Evolutionary conservation across 2,797 vertebrate genomes (phyloP).

Genomic region (Simalia tracyae): DNA sequence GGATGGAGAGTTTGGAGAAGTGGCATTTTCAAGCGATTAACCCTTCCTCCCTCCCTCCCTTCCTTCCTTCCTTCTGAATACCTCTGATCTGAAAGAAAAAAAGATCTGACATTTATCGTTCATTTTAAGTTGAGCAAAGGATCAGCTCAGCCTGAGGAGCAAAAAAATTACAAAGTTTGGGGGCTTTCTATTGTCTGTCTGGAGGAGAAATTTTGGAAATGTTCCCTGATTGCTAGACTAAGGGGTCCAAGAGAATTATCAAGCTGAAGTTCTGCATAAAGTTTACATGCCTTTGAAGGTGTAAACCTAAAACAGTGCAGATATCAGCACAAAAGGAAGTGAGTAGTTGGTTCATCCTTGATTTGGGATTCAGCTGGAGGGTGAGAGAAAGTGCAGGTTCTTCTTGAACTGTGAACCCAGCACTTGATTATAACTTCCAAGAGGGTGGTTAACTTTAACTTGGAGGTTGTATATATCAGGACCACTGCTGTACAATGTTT

Average conservation of each 20-base stretch:
- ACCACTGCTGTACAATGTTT: constrained; percentile 21
- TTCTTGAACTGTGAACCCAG: not conserved
- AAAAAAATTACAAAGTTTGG: constrained; percentile 65
- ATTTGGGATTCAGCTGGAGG: constrained; percentile 44
- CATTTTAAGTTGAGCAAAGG: constrained; percentile 66
- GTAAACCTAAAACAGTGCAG: constrained; percentile 46
- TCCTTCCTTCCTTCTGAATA: constrained; percentile 55
- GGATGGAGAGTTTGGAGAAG: not conserved
- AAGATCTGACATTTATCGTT: constrained; percentile 69
- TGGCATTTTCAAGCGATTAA: not conserved
- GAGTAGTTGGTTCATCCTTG: constrained; percentile 33
- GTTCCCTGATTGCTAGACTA: constrained; percentile 44
- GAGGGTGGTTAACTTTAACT: not conserved
- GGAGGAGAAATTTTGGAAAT: constrained; percentile 46
- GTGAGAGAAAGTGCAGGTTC: constrained; percentile 42
- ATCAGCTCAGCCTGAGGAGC: constrained; percentile 54
- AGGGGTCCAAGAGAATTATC: constrained; percentile 51
- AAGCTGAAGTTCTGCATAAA: constrained; percentile 52
- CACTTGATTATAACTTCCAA: not conserved
- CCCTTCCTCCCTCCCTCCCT: constrained; percentile 13
- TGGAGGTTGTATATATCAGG: constrained; percentile 7
- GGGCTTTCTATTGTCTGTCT: constrained; percentile 58
- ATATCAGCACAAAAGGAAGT: constrained; percentile 53
- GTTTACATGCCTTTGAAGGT: constrained; percentile 39
- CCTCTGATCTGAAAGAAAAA: constrained; percentile 57